Conservation (phyloP, 1,140 invertebrate species). For the Drosophila guanche region DNA sequence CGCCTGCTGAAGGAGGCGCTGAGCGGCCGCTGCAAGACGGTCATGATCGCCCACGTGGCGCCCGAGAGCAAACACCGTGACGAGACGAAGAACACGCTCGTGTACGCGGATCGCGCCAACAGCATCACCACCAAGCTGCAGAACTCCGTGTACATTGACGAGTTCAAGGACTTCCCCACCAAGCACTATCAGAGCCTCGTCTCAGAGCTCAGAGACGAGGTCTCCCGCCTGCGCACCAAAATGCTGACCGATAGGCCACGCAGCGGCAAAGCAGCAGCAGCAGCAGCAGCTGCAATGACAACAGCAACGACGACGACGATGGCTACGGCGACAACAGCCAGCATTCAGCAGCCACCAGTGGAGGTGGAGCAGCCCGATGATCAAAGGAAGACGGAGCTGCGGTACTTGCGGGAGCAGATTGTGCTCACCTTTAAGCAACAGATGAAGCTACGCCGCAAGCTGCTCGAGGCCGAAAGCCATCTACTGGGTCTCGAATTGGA, state of each 20-base stretch:
- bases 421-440: conserved; percentile 95
- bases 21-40: conserved; percentile 95
- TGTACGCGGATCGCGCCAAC: conserved; percentile 96
- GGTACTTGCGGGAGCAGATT: conserved; percentile 91
- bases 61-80: conserved; percentile 91
- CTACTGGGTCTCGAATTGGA: conserved; percentile 92
- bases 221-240: conserved; percentile 91
- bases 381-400: conserved; percentile 86
- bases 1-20: conserved; percentile 92
- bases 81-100: conserved; percentile 95
- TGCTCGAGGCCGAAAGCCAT: conserved; percentile 95
- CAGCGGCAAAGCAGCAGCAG: conserved; percentile 76
- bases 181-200: conserved; percentile 91
- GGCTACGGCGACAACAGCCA: conserved; percentile 41
- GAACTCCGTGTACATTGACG: conserved; percentile 78
- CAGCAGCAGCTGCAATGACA: conserved; percentile 12
- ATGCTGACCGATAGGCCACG: conserved; percentile 89
- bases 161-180: conserved; percentile 84
- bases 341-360: conserved; percentile 7
- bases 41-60: conserved; percentile 98
- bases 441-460: conserved; percentile 91
- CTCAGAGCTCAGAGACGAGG: conserved; percentile 92
- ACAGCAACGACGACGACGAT: conserved; percentile 76
- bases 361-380: conserved; percentile 61
- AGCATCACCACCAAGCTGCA: conserved; percentile 89